Base-by-base conservation (phyloP, 2,113 vertebrate species). In the Dicerorhinus sumatrensis region DNA sequence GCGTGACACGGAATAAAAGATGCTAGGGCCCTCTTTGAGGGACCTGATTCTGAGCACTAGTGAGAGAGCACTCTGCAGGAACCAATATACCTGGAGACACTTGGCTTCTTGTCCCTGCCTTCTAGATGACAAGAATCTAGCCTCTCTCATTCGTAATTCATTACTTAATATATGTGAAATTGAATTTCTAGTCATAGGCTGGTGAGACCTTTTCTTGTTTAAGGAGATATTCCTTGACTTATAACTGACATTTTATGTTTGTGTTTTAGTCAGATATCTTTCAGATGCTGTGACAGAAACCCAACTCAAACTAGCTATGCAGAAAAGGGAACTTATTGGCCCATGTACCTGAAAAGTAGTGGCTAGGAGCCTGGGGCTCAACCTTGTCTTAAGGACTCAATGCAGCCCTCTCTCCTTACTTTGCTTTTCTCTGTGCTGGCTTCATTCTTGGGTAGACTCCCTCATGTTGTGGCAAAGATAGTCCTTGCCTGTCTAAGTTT, bases 201-300 rank as follows among this genome's bases (percentile, higher is more conserved):
- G 18, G 58, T 51, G 31, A 94, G 89, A 90, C 1, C 20, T 70
- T 95, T 29, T 80, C 39, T n/a, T 80, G 25, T 80, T 94, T 84
- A 90, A 94, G 33, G 62, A 73, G 62, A 65, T 7, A 83, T 79
- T 96, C 63, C 77, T 73, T 89, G n/a, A 94, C 67, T 84, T 94
- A 70, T n/a, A 73, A 92, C 42, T 58, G 51, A 31, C 33, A 91
- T 96, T 89, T 76, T 16, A 14, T 76, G 39, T 62, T 56, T 89
- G 20, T 54, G 12, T 65, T 93, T 97, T 77, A 76, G 51, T 62
- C 27, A 54, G 48, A 82, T 92, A 86, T 75, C 48, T 69, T 94
- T 94, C 46, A 36, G n/a, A 8, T 79, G 31, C 39, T 90, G 6
- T 54, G 33, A 86, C 25, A 75, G 56, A 92, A 86, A 63, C 29